These are phyloP conservation scores for Acyrthosiphon pisum DNA, from an alignment of 1,140 invertebrate species.

Conservation along the genomic window DNA sequence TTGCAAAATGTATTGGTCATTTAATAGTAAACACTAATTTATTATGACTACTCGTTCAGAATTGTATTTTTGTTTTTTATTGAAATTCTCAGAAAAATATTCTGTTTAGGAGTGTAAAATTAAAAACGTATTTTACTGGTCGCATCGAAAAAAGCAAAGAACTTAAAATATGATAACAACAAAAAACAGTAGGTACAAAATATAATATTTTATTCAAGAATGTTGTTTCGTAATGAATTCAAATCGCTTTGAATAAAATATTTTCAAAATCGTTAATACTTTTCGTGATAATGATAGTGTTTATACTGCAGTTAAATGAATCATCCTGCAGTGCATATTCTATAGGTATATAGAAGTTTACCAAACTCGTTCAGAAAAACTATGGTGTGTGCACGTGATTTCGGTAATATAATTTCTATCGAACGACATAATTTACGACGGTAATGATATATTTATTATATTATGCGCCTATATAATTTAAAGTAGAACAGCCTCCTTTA, in stretches of 20 bases:
- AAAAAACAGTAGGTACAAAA: background rate
- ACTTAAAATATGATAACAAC: background rate
- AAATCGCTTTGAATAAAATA: background rate
- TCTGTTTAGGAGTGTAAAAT: background rate
- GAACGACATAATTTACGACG: background rate
- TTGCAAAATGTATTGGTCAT: background rate
- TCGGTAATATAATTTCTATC: background rate
- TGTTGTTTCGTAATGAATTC: background rate
- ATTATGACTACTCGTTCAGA: background rate
- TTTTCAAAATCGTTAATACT: background rate
- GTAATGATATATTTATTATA: background rate
- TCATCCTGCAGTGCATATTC: background rate
- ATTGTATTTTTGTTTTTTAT: background rate
- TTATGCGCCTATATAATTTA: background rate
- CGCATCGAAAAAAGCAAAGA: background rate
- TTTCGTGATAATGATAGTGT: background rate
- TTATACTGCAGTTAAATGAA: background rate
- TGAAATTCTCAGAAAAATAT: background rate
- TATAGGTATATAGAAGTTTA: background rate
- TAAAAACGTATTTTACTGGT: background rate
- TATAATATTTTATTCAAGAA: background rate
- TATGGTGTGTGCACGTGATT: background rate
- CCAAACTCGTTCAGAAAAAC: background rate
- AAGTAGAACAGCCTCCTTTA: background rate
- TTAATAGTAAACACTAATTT: background rate